Evolutionary conservation across 2,797 vertebrate species (phyloP).

Genomic region (Miichthys miiuy): DNA sequence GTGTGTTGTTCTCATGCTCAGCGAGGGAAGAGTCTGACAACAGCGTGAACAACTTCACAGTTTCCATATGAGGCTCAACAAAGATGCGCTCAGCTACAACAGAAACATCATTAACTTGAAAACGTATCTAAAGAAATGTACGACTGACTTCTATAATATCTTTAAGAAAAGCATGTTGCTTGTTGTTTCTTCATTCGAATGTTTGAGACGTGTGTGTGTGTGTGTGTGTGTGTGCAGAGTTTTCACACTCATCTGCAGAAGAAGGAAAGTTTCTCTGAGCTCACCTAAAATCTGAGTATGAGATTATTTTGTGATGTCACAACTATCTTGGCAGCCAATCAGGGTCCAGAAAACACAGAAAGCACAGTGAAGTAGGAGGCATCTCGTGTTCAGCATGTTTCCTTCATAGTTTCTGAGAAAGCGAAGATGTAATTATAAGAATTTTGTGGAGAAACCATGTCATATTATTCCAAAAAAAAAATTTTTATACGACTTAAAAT

Average conservation of each 20-base stretch:
- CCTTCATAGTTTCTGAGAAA: too few species aligned
- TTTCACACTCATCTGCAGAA: neutral
- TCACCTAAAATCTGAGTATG: neutral
- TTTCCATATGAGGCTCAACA: constrained; percentile 31
- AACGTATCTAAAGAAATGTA: neutral
- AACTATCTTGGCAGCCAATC: constrained; percentile 2
- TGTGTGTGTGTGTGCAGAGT: neutral
- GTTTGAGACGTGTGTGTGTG: neutral
- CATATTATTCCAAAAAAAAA: neutral
- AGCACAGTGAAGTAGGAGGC: neutral
- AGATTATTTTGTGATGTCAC: neutral
- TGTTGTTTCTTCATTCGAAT: neutral
- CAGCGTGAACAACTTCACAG: constrained; percentile 58
- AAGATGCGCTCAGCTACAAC: constrained; percentile 11
- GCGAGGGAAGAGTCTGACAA: constrained; percentile 55
- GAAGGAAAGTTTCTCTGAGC: neutral
- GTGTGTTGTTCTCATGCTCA: constrained; percentile 69
- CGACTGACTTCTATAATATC: neutral
- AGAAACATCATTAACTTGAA: too few species aligned
- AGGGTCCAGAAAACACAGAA: neutral
- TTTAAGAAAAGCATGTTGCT: neutral
- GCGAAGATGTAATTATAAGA: neutral
- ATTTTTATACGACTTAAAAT: neutral
- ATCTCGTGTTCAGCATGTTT: neutral
- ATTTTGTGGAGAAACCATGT: neutral